Conservation (phyloP, 2,113 vertebrate genomes). For the Theropithecus gelada region DNA sequence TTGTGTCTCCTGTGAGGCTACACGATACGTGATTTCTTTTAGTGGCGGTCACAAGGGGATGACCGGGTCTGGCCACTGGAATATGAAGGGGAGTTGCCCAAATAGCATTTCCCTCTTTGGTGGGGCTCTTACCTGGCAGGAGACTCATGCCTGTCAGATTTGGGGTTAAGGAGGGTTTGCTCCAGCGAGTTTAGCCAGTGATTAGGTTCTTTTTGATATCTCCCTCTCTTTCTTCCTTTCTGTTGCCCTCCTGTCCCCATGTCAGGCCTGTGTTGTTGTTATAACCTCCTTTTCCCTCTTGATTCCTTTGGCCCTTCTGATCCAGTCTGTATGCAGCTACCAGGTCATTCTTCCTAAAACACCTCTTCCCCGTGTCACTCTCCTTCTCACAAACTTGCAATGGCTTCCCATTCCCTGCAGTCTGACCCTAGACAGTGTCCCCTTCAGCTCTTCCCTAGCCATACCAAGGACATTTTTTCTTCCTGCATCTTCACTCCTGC, state of each 20-base stretch:
- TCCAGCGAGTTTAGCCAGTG: neutral
- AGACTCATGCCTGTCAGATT: neutral
- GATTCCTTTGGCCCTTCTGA: neutral
- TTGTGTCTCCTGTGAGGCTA: neutral
- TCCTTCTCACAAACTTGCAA: neutral
- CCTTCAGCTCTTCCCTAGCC: neutral
- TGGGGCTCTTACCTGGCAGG: neutral
- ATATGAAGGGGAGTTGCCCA: constrained; percentile 29
- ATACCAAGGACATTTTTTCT: neutral
- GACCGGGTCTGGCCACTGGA: neutral
- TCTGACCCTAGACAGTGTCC: neutral
- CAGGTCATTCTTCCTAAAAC: constrained; percentile 14
- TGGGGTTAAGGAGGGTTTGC: neutral
- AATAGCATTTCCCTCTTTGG: neutral
- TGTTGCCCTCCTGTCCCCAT: neutral
- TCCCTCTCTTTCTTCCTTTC: neutral
- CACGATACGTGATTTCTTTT: neutral
- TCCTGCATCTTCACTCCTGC: neutral
- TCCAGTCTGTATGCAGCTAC: neutral
- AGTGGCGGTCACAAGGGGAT: neutral
- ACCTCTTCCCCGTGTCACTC: neutral
- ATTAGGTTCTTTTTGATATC: neutral
- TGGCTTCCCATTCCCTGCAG: neutral
- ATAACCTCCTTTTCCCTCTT: neutral
- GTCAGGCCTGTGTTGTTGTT: constrained; percentile 9